These are phyloP conservation scores for Eledona agricola DNA, from an alignment of 2,888 invertebrate species.

Conservation along the genomic window DNA sequence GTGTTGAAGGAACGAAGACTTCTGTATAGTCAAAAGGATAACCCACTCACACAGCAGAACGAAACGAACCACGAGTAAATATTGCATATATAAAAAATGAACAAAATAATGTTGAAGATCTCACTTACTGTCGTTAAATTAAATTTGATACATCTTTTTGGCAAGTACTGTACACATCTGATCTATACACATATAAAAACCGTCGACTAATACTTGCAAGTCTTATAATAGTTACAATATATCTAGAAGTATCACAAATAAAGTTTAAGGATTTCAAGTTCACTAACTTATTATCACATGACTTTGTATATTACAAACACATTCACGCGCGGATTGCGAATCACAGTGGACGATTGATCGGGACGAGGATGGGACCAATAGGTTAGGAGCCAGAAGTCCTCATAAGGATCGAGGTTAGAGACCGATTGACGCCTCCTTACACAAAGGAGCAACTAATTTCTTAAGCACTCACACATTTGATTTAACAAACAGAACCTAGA, in stretches of 20 bases:
- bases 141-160: conserved; percentile 43
- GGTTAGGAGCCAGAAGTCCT: conserved; percentile 61
- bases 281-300: conserved; percentile 60
- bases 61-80: conserved; percentile 40
- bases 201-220: conserved; percentile 48
- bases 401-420: conserved; percentile 53
- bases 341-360: conserved; percentile 47
- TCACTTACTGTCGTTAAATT: conserved; percentile 40
- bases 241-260: conserved; percentile 56
- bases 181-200: conserved; percentile 41
- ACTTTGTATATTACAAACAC: conserved; percentile 46
- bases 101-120: conserved; percentile 38
- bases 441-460: conserved; percentile 26
- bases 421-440: conserved; percentile 23
- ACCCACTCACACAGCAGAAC: conserved; percentile 51
- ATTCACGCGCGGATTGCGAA: conserved; percentile 45
- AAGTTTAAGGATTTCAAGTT: conserved; percentile 53
- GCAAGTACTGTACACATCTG: conserved; percentile 46
- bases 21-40: conserved; percentile 59
- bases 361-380: conserved; percentile 50
- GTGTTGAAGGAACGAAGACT: conserved; percentile 62
- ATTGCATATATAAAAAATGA: conserved; percentile 46
- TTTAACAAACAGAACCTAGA: conserved; percentile 36
- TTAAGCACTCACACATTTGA: conserved; percentile 37
- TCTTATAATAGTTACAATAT: conserved; percentile 47